Percentiles rank a stretch among this genome's conserved stretches.
phyloP scores from a whole-genome alignment of 1,140 invertebrate species.

The Bombus superbus region DNA sequence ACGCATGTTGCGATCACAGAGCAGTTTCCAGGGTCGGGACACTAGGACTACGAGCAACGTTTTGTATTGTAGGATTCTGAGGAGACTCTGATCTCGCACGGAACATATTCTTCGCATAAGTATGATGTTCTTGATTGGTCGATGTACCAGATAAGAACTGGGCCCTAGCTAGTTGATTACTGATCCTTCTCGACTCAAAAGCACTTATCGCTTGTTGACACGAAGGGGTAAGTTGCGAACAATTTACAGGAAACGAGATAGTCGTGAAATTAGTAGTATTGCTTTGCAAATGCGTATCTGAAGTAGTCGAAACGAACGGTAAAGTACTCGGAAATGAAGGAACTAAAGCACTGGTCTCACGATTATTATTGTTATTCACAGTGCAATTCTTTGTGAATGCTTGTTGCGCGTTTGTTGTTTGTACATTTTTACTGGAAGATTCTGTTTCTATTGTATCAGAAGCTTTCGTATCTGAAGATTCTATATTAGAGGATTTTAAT shows the following conservation, averaged over 20 bases:
- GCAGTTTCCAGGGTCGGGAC: conserved; percentile 80
- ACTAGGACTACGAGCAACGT: conserved; percentile 78
- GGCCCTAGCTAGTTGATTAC: conserved; percentile 78
- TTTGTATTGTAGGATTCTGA: conserved; percentile 67
- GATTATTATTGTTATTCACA: background rate
- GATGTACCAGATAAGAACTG: conserved; percentile 75
- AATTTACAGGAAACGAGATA: conserved; percentile 17
- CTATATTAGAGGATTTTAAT: background rate
- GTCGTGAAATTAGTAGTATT: background rate
- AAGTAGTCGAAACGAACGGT: background rate
- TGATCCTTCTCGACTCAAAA: conserved; percentile 75
- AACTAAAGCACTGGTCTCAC: background rate
- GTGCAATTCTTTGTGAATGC: background rate
- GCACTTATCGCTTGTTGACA: conserved; percentile 61
- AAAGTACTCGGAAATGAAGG: background rate
- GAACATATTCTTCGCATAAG: conserved; percentile 72
- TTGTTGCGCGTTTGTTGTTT: background rate
- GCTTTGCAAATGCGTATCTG: background rate
- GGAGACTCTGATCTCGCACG: conserved; percentile 79
- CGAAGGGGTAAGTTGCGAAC: conserved; percentile 31
- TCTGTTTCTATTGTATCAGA: background rate
- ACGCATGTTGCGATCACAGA: conserved; percentile 68
- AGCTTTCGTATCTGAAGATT: background rate
- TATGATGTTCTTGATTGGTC: conserved; percentile 59
- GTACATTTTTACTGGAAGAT: background rate